Percentiles rank a stretch among this genome's conserved stretches.
phyloP scores from a whole-genome alignment of 2,113 vertebrate genomes.

The Echinops telfairi region DNA sequence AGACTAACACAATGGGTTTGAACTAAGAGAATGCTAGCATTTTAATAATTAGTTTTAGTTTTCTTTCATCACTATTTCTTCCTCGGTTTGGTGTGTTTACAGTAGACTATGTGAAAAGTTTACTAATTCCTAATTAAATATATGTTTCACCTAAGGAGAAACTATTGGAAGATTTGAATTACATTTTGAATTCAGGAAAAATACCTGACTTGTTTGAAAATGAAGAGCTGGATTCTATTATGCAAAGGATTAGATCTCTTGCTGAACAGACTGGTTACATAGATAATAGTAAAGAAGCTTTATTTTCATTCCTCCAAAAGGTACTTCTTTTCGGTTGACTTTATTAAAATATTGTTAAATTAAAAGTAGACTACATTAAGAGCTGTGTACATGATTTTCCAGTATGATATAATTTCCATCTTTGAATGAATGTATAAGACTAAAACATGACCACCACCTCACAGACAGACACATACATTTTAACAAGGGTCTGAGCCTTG shows the following conservation, averaged over 20 bases:
- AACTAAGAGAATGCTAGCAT: neutral
- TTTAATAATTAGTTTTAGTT: neutral
- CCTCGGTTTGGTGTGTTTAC: neutral
- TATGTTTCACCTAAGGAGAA: constrained; percentile 72
- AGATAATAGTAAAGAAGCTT: constrained; percentile 67
- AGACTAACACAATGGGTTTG: neutral
- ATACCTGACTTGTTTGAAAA: constrained; percentile 81
- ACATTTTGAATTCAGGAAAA: constrained; percentile 78
- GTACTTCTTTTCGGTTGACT: constrained; percentile 57
- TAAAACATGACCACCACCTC: neutral
- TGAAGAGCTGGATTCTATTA: constrained; percentile 80
- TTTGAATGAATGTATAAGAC: neutral
- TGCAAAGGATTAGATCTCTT: constrained; percentile 56
- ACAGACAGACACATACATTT: neutral
- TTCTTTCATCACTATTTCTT: neutral
- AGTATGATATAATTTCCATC: neutral
- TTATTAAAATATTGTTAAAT: neutral
- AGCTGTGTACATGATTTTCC: constrained; percentile 1
- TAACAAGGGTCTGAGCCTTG: neutral
- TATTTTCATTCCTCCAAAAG: constrained; percentile 82
- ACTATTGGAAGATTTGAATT: constrained; percentile 83
- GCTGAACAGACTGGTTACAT: constrained; percentile 28
- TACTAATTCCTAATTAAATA: neutral
- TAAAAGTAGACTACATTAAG: neutral
- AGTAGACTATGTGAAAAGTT: neutral